Evolutionary conservation across 2,113 vertebrate genomes (phyloP), one percentile per base, ranked within the genome.

Genomic region (Oxygymnocypris stewartii): DNA sequence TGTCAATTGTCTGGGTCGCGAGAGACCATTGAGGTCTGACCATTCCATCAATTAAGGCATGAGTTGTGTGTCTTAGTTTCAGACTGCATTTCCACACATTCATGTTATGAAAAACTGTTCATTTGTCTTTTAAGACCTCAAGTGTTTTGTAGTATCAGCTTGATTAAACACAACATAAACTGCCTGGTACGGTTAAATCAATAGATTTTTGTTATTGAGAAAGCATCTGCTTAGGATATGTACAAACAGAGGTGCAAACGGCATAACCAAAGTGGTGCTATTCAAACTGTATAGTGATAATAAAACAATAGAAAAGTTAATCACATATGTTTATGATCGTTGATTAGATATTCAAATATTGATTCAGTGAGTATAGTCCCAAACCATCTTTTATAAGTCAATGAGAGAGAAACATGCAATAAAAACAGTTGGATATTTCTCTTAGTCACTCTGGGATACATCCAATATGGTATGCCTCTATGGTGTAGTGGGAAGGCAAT

Each of bases 21-120:
- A 28, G 47, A 42, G 63, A 28, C 75, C 16, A 2, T 28, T 28
- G 9, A 87, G 47, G 25, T 78, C 82, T 86, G 85, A 87, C 63
- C 69, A 37, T 44, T 65, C 20, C 4, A 54, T 81, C 12, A 47
- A 78, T 82, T 42, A n/a, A 47, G 40, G 23, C 16, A 35, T 76
- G 23, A 81, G 67, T 31, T 76, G 35, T 23, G 65, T 20, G 2
- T 44, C 49, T 79, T 13, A 59, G 37, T 79, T 84, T 84, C 35
- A 44, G 35, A 69, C 18, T 82, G 23, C 16, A 61, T 35, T 25
- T 67, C 78, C 18, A 47, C 37, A 82, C 10, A 59, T 57, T 69
- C 61, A 61, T 74, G 78, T 47, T 8, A 47, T 47, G 12, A 4
- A 2, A 10, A 44, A 37, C 25, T 42, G 0, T 20, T 54, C 7